Evolutionary conservation across 2,113 vertebrate species (phyloP), one percentile per base, ranked within the genome.

Genomic region (Mugil cephalus): DNA sequence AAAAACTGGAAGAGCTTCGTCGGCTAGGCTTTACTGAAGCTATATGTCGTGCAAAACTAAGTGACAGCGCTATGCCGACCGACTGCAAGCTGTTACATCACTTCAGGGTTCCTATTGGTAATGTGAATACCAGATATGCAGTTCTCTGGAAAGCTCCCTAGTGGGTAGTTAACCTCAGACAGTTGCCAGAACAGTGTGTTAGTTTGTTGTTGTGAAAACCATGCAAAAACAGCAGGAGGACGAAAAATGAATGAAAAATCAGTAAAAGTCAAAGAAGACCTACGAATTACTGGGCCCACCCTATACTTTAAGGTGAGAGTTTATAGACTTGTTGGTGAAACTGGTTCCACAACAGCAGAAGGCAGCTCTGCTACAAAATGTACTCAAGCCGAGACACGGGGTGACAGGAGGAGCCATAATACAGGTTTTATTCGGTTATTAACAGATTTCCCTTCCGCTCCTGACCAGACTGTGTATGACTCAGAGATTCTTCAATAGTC

Each of bases 381-480:
- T 64, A 55, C 69, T 18, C 38, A 4, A n/a, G 36, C 63, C n/a
- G 65, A 74, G 73, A 81, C 80, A 43, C 64, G 12, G 39, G 46
- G 46, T 42, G 67, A 45, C 75, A 86, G 72, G 77, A 40, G 54
- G 77, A 40, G 54, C 60, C 74, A 55, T 77, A 67, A 83, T 62
- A 70, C 64, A 51, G 82, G 62, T 51, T 61, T 30, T 36, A 62
- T 69, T 79, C 43, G 60, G 63, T 80, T 67, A 60, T 72, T 74
- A 50, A 58, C 54, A 64, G 63, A 52, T 77, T 79, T 75, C 46
- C 18, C 43, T n/a, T 54, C 24, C 3, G 19, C 19, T 58, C n/a
- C 18, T 40, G 47, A 13, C 36, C 67, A 77, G 19, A 73, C 48
- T 65, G 46, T 65, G 30, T 13, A 58, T 46, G 39, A 52, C 69